Evolutionary conservation across 2,888 invertebrate genomes (phyloP).

Genomic region (Unio delphinus): DNA sequence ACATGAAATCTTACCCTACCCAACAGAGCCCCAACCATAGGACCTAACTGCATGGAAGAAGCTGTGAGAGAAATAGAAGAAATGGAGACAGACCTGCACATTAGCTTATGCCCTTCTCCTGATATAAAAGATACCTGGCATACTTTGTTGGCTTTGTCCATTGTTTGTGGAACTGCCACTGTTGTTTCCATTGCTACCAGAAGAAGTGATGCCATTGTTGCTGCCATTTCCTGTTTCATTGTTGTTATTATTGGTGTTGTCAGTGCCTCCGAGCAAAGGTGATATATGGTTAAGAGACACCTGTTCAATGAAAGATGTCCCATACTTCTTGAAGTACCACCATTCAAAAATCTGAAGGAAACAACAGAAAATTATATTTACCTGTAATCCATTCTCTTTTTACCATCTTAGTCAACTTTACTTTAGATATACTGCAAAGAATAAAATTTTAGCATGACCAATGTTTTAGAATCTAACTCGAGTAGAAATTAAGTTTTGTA

Average conservation of each 20-base stretch:
- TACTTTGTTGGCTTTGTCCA: constrained; percentile 45
- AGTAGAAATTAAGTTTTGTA: no score
- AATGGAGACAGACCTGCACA: background rate
- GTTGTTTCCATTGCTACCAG: constrained; percentile 31
- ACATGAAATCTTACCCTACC: no score
- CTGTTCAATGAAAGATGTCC: constrained; percentile 97
- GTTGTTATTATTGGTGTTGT: constrained; percentile 26
- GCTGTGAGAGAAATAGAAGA: constrained; percentile 2
- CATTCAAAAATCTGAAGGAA: constrained; percentile 87
- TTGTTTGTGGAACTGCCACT: constrained; percentile 9
- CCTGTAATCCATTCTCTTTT: no score
- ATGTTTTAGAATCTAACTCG: no score
- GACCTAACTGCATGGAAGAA: no score
- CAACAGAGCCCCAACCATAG: no score
- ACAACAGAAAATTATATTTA: background rate
- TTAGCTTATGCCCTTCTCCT: background rate
- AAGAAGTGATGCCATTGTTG: constrained; percentile 32
- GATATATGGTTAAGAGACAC: constrained; percentile 94
- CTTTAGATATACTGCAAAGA: no score
- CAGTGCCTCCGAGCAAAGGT: constrained; percentile 86
- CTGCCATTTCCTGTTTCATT: constrained; percentile 35
- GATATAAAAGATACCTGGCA: constrained; percentile 45
- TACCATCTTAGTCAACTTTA: no score
- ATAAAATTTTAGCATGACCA: no score
- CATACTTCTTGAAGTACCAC: constrained; percentile 99